A percentile compares a stretch with the other conserved stretches of the same genome.
phyloP scores from a whole-genome alignment of 2,888 invertebrate genomes.

The Eugnorisma glareosa region DNA sequence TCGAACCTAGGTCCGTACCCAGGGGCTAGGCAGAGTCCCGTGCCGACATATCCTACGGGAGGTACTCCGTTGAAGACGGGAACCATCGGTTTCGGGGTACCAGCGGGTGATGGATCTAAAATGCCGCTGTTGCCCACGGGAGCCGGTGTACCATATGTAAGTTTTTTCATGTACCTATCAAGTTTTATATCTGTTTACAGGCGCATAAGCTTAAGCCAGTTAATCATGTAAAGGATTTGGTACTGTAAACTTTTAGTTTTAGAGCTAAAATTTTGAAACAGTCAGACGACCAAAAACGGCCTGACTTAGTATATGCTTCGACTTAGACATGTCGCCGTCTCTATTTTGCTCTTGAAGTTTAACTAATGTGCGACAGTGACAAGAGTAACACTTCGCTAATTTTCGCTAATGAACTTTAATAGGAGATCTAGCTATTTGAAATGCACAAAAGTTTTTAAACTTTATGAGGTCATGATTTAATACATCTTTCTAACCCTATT shows the following conservation, averaged over 20 bases:
- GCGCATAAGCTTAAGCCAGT: too few species aligned
- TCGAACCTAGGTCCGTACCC: slow-evolving; percentile 45
- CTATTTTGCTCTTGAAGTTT: background rate
- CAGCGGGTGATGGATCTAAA: slow-evolving; percentile 35
- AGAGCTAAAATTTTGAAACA: background rate
- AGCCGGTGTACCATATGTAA: slow-evolving; percentile 73
- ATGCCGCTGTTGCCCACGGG: slow-evolving; percentile 74
- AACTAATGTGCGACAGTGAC: background rate
- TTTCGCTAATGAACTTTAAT: background rate
- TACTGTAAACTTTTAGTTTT: background rate
- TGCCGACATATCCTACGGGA: slow-evolving; percentile 42
- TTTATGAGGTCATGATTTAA: too few species aligned
- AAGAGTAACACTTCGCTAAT: background rate
- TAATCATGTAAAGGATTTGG: background rate
- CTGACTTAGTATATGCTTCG: background rate
- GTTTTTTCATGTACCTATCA: slow-evolving; percentile 25
- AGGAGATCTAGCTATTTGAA: background rate
- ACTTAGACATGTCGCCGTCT: background rate
- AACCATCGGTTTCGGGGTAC: slow-evolving; percentile 69
- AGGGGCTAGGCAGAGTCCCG: background rate
- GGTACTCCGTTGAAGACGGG: slow-evolving; percentile 69
- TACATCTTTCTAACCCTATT: too few species aligned
- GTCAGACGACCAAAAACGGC: background rate
- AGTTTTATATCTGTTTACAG: background rate
- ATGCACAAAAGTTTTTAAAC: too few species aligned